Conservation (phyloP, 23 tunicate genomes). For the Phallusia fumigata region DNA sequence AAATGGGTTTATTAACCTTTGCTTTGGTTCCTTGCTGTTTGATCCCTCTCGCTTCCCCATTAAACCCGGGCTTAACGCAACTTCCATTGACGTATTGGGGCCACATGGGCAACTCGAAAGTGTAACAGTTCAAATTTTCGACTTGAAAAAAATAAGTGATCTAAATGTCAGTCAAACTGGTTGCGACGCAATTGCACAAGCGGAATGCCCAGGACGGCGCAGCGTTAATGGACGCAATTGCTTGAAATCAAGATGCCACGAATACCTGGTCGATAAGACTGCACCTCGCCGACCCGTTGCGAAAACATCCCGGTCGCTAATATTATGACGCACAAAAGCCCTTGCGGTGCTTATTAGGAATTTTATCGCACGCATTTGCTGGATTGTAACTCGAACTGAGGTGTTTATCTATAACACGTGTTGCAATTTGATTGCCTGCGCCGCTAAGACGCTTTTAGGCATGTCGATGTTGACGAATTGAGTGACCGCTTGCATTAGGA, state of each 20-base stretch:
- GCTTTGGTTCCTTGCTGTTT: neutral
- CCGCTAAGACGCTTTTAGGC: neutral
- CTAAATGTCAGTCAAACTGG: neutral
- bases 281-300: neutral
- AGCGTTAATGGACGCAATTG: neutral
- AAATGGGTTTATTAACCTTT: conserved; percentile 6
- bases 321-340: conserved; percentile 7
- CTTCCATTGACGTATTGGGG: no score
- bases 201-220: neutral
- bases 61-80: no score
- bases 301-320: neutral
- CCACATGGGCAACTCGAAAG: no score
- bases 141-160: neutral
- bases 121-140: no score
- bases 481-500: neutral
- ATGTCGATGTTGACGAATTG: neutral
- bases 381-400: neutral
- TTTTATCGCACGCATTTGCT: neutral
- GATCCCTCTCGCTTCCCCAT: neutral
- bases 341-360: neutral
- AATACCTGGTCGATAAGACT: neutral
- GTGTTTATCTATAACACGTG: neutral
- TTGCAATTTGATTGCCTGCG: neutral
- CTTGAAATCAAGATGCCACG: neutral
- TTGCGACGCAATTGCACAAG: neutral